phyloP scores from a whole-genome alignment of 2,888 invertebrate genomes.

The Heteropelma amictum region DNA sequence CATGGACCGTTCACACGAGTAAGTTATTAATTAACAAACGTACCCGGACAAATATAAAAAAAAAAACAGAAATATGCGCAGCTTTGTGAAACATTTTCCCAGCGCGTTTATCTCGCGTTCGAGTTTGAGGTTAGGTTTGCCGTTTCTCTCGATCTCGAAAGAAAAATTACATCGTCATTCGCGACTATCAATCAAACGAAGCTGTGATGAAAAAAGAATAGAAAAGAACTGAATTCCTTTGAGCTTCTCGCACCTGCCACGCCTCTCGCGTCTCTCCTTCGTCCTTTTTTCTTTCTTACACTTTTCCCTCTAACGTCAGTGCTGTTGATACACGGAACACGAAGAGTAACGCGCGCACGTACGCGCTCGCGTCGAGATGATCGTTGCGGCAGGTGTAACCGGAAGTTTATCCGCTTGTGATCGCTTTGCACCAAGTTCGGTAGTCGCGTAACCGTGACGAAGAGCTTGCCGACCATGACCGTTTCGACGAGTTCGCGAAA shows the following conservation, averaged over 20 bases:
- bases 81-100: background rate
- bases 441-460: conserved; percentile 68
- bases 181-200: no score
- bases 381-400: conserved; percentile 62
- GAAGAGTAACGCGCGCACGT: background rate
- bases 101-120: no score
- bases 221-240: background rate
- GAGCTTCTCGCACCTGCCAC: conserved; percentile 56
- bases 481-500: conserved; percentile 44
- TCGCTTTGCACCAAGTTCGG: conserved; percentile 65
- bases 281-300: conserved; percentile 16
- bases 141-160: no score
- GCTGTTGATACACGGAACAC: background rate
- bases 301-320: background rate
- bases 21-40: conserved; percentile 60
- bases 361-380: background rate
- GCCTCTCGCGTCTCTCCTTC: conserved; percentile 54
- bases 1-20: conserved; percentile 72
- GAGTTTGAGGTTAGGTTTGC: no score
- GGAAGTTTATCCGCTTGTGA: conserved; percentile 65
- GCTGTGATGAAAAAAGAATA: background rate
- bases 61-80: background rate
- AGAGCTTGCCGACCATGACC: conserved; percentile 71
- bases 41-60: background rate
- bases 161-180: no score